Percentiles rank a stretch among this genome's conserved stretches.
These are phyloP conservation scores for Saccopteryx bilineata DNA, from an alignment of 2,113 vertebrate species.

Conservation along the genomic window DNA sequence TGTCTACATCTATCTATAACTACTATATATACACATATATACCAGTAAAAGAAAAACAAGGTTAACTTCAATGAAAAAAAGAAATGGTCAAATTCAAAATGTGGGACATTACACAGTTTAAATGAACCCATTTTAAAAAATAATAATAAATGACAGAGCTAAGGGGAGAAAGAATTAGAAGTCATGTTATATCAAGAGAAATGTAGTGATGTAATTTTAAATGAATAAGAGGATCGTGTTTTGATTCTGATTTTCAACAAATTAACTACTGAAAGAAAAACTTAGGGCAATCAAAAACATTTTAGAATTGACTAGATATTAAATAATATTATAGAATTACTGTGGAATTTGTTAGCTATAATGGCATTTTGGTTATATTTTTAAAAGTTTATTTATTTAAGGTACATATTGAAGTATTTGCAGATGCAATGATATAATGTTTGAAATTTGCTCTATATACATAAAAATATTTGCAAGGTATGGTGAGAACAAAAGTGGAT, in stretches of 20 bases:
- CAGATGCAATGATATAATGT: not conserved
- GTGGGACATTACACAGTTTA: not conserved
- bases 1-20: not conserved
- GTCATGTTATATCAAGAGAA: constrained; percentile 10
- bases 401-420: constrained; percentile 13
- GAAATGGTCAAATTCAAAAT: not conserved
- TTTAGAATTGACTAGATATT: not conserved
- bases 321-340: constrained; percentile 4
- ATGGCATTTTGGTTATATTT: not conserved
- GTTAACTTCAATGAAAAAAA: constrained; percentile 25
- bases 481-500: not conserved
- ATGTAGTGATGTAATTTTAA: constrained; percentile 39
- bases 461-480: not conserved
- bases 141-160: not conserved
- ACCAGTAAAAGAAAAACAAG: not conserved
- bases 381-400: not conserved
- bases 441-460: not conserved
- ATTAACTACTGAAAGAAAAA: constrained; percentile 26
- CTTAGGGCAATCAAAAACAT: not conserved
- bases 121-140: not conserved
- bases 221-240: not conserved
- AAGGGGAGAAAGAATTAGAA: not conserved
- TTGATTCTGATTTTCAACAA: constrained; percentile 54
- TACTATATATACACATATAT: not conserved
- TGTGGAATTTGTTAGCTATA: constrained; percentile 55